Evolutionary conservation across 23 tunicate genomes (phyloP).

Genomic region (Pegea sp.): DNA sequence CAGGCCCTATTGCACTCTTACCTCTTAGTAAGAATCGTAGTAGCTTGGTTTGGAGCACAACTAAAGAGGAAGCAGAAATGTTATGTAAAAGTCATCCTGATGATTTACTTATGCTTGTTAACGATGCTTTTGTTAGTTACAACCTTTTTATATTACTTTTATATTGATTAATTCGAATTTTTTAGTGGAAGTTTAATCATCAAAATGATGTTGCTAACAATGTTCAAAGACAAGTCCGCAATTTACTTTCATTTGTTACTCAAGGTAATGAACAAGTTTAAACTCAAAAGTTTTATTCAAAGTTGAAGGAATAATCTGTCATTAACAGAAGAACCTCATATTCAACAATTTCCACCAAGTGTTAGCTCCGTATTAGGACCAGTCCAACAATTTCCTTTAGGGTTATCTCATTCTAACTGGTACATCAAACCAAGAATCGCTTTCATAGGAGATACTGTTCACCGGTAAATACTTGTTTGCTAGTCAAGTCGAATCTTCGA

Average conservation of each 20-base stretch:
- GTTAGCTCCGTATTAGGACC: constrained; percentile 9
- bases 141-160: no score
- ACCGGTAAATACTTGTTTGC: no score
- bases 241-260: no score
- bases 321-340: neutral
- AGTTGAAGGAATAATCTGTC: no score
- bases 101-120: constrained; percentile 30
- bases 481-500: constrained; percentile 1
- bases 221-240: no score
- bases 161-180: no score
- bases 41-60: constrained; percentile 77
- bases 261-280: neutral
- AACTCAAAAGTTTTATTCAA: neutral
- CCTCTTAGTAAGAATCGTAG: constrained; percentile 39
- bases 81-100: constrained; percentile 11
- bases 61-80: constrained; percentile 34
- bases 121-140: constrained; percentile 51
- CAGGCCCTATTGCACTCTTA: constrained; percentile 84
- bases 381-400: constrained; percentile 30
- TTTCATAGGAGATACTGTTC: constrained; percentile 66
- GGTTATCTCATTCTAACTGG: constrained; percentile 20
- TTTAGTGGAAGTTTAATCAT: no score
- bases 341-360: constrained; percentile 54
- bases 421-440: constrained; percentile 66
- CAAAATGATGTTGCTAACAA: no score